Evolutionary conservation across 2,797 vertebrate genomes (phyloP).

Genomic region (Onychomys arenicola): DNA sequence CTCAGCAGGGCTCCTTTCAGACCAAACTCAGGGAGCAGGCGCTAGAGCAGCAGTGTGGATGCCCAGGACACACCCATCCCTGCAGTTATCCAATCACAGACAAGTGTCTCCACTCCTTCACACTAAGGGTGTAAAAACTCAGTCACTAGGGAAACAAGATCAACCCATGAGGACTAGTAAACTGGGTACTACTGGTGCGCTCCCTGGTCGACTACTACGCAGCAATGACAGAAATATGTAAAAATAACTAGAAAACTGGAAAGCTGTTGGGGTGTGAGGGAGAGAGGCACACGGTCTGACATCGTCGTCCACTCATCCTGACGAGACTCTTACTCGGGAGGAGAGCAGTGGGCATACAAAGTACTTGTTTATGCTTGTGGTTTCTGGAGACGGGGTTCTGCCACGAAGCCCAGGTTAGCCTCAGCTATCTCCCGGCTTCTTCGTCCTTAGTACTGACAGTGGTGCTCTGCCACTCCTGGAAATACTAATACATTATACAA

Average conservation of each 20-base stretch:
- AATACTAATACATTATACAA: too few species aligned
- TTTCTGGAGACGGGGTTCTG: neutral
- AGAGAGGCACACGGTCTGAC: neutral
- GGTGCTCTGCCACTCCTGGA: neutral
- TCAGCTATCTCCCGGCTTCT: neutral
- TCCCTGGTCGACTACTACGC: neutral
- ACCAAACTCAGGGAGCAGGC: conserved; percentile 19
- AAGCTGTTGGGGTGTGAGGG: neutral
- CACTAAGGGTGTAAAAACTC: neutral
- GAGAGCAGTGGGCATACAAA: conserved; percentile 16
- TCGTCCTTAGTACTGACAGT: neutral
- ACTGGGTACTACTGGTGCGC: neutral
- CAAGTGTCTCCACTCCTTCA: conserved; percentile 37
- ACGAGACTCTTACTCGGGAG: conserved; percentile 55
- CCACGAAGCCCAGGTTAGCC: neutral
- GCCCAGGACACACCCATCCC: neutral
- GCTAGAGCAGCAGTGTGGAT: conserved; percentile 14
- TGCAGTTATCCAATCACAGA: conserved; percentile 23
- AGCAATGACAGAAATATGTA: neutral
- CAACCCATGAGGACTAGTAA: neutral
- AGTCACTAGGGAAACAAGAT: conserved; percentile 45
- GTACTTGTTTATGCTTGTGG: neutral
- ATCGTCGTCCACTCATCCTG: neutral
- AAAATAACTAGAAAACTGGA: neutral
- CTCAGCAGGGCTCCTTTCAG: conserved; percentile 21